phyloP scores from a whole-genome alignment of 30 jellyfish, hydroid and myxozoan genomes.

The Mastigias papua region DNA sequence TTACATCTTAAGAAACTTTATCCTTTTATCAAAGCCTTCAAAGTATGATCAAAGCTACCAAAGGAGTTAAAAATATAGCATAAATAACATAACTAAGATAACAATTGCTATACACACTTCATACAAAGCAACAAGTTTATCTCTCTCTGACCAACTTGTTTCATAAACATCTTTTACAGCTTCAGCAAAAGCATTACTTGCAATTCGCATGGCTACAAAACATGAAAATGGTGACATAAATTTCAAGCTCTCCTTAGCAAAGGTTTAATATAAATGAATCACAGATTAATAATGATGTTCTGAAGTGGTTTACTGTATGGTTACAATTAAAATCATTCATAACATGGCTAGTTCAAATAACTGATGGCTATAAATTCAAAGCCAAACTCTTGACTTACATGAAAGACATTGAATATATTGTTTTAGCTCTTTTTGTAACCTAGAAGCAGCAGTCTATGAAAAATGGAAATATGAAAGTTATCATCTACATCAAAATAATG shows the following conservation, averaged over 20 bases:
- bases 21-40: no score
- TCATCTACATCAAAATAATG: no score
- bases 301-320: no score
- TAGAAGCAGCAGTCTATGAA: slow-evolving; percentile 82
- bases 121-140: slow-evolving; percentile 56
- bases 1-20: no score
- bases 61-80: no score
- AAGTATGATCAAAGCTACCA: no score
- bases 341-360: no score
- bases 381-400: slow-evolving; percentile 77
- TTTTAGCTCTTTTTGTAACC: slow-evolving; percentile 79
- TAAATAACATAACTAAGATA: not conserved
- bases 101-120: slow-evolving; percentile 51
- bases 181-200: slow-evolving; percentile 91
- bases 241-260: no score
- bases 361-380: not conserved
- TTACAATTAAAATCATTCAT: no score
- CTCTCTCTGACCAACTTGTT: slow-evolving; percentile 87
- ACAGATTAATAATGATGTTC: no score
- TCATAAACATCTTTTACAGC: slow-evolving; percentile 96
- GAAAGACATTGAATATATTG: slow-evolving; percentile 88
- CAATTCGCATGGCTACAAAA: slow-evolving; percentile 94
- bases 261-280: no score
- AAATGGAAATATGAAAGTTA: not conserved
- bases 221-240: no score